Evolutionary conservation across 2,113 vertebrate genomes (phyloP).

Genomic region (Eonycteris spelaea): DNA sequence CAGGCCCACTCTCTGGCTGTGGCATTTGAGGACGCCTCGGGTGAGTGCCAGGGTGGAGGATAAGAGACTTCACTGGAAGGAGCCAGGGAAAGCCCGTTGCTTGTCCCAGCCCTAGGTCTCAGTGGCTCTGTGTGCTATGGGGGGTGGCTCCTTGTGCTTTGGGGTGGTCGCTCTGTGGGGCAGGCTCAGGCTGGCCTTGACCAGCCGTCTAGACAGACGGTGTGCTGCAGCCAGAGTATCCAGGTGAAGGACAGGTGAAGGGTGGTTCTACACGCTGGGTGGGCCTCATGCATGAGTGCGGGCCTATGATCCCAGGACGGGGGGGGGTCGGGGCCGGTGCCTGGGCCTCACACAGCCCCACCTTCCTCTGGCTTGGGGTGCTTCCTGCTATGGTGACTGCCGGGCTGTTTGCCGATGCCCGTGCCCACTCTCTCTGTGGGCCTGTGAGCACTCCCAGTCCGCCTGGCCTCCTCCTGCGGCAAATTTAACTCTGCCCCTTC

Average conservation of each 20-base stretch:
- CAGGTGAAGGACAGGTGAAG: background rate
- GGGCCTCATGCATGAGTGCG: background rate
- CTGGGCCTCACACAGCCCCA: background rate
- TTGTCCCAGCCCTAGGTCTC: background rate
- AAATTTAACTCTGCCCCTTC: background rate
- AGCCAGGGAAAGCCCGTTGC: background rate
- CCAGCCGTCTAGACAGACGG: background rate
- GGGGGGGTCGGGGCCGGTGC: background rate
- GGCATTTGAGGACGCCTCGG: background rate
- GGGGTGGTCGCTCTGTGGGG: background rate
- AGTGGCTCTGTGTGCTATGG: background rate
- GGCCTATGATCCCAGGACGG: background rate
- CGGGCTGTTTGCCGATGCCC: background rate
- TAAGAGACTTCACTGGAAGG: background rate
- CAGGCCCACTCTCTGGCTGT: background rate
- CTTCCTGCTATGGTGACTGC: background rate
- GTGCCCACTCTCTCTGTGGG: background rate
- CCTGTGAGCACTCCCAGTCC: background rate
- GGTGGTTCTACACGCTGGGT: background rate
- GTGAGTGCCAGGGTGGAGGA: background rate
- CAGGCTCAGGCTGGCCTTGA: background rate
- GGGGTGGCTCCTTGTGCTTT: background rate
- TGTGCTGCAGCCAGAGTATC: accelerated
- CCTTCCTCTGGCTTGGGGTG: background rate
- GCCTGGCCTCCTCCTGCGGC: background rate